phyloP scores from a whole-genome alignment of 1,140 invertebrate genomes.

The Venturia canescens region DNA sequence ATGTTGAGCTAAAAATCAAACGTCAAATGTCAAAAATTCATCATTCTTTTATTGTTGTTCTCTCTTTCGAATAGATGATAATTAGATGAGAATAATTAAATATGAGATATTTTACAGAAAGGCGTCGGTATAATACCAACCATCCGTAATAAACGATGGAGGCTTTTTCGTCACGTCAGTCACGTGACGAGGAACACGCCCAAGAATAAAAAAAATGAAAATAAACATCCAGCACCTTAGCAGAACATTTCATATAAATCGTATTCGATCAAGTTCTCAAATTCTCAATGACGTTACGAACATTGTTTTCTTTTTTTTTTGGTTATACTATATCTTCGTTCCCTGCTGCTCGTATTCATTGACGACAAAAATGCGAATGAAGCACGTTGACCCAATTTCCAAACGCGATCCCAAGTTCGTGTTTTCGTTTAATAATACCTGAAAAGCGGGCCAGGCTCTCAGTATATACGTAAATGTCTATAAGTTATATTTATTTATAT shows the following conservation, averaged over 20 bases:
- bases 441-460: background rate
- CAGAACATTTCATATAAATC: background rate
- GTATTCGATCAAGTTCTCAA: no score
- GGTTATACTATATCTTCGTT: background rate
- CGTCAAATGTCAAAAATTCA: background rate
- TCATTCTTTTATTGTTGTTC: background rate
- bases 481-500: no score
- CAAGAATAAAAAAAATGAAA: background rate
- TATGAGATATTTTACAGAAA: background rate
- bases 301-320: background rate
- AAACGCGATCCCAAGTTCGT: constrained; percentile 12
- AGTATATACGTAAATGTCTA: no score
- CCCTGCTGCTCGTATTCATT: background rate
- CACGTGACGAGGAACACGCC: constrained; percentile 1
- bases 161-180: background rate
- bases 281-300: no score
- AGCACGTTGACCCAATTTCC: constrained; percentile 46
- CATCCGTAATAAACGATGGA: background rate
- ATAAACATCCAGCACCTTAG: background rate
- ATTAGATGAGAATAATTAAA: background rate
- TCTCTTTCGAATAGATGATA: constrained; percentile 4
- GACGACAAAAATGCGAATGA: background rate
- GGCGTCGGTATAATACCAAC: background rate
- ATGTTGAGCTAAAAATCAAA: background rate
- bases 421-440: constrained; percentile 46